Evolutionary conservation across 2,888 invertebrate species (phyloP).

Genomic region (Drosophila multiciliata): DNA sequence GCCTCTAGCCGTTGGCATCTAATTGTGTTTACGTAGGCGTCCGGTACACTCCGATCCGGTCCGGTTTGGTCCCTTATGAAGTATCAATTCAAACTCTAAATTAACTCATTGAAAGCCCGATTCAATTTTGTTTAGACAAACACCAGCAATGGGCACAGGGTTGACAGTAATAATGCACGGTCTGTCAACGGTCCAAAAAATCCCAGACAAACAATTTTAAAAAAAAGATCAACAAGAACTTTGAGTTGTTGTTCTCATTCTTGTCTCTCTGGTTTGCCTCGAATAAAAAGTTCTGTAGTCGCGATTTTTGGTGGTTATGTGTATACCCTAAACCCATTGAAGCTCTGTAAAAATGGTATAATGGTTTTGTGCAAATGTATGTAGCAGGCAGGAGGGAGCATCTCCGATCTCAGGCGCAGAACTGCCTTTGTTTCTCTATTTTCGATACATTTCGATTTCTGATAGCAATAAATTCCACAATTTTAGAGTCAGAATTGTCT

Average conservation of each 20-base stretch:
- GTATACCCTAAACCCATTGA: too few relatives aligned
- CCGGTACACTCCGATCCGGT: constrained; percentile 16
- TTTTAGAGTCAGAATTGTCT: too few relatives aligned
- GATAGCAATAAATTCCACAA: too few relatives aligned
- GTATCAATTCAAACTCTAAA: constrained; percentile 59
- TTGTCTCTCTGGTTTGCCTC: constrained; percentile 60
- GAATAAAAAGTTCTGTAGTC: constrained; percentile 53
- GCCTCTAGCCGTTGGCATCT: constrained; percentile 58
- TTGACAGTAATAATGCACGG: constrained; percentile 68
- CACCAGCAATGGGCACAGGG: constrained; percentile 52
- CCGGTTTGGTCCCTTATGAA: constrained; percentile 35
- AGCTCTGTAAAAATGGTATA: not conserved
- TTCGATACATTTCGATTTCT: too few relatives aligned
- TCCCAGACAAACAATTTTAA: constrained; percentile 59
- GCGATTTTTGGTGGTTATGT: constrained; percentile 38
- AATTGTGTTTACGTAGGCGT: constrained; percentile 80
- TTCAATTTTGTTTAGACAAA: constrained; percentile 79
- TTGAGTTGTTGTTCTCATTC: constrained; percentile 78
- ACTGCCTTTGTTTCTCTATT: too few relatives aligned
- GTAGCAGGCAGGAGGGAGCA: not conserved
- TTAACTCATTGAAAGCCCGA: constrained; percentile 78
- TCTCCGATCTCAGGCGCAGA: not conserved
- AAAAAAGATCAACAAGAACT: constrained; percentile 54
- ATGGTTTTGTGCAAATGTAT: not conserved
- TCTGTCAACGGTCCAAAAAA: constrained; percentile 47